Evolutionary conservation across 2,888 invertebrate species (phyloP).

Genomic region (Acleris cristana): DNA sequence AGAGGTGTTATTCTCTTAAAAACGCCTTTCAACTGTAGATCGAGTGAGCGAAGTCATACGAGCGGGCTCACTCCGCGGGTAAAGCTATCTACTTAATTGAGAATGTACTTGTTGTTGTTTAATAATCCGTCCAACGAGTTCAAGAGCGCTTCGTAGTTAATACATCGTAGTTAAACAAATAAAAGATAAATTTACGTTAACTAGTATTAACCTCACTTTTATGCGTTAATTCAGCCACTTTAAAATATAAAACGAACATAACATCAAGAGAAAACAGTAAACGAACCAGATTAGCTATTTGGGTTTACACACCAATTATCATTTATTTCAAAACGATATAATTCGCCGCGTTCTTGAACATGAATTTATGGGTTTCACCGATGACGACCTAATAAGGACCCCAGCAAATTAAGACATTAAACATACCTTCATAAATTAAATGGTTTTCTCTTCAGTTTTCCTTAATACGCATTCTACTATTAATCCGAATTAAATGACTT

Average conservation of each 20-base stretch:
- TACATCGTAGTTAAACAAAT: no score
- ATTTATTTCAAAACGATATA: constrained; percentile 21
- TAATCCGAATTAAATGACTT: not conserved
- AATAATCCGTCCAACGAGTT: no score
- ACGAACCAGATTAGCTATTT: constrained; percentile 1
- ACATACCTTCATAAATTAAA: constrained; percentile 10
- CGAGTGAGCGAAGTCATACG: no score
- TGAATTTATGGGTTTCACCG: constrained; percentile 23
- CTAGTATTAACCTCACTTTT: no score
- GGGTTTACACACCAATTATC: constrained; percentile 12
- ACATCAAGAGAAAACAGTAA: not conserved
- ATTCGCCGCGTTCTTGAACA: constrained; percentile 7
- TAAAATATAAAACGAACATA: not conserved
- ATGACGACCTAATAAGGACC: constrained; percentile 21
- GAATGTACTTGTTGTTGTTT: no score
- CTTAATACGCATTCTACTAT: constrained; percentile 9
- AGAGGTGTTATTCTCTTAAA: no score
- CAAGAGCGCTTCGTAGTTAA: no score
- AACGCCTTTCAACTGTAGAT: no score
- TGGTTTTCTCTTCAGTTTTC: constrained; percentile 17
- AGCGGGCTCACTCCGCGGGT: no score
- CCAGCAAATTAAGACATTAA: constrained; percentile 24
- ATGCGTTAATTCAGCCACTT: not conserved
- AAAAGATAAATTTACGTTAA: no score
- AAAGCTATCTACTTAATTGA: no score